These are phyloP conservation scores for Syrphus vitripennis DNA, from an alignment of 2,888 invertebrate genomes.

Conservation along the genomic window DNA sequence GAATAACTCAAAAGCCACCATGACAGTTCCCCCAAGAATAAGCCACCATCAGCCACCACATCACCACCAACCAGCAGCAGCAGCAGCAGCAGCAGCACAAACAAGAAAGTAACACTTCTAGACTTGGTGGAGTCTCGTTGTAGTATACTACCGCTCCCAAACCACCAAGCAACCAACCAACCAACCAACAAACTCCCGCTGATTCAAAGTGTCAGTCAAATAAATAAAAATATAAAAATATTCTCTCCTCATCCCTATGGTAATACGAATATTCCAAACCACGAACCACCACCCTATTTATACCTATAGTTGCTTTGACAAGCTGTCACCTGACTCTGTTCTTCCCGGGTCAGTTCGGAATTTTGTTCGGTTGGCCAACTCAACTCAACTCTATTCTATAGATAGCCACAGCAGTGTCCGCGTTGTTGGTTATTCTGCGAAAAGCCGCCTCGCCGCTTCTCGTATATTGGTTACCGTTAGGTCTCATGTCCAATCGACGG, in stretches of 20 bases:
- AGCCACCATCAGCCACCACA: background rate
- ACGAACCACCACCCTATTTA: background rate
- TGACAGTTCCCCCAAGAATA: background rate
- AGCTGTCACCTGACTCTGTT: conserved; percentile 54
- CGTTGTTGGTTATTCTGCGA: conserved; percentile 58
- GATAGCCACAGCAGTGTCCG: background rate
- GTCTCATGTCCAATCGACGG: conserved; percentile 66
- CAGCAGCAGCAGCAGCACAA: too few species aligned
- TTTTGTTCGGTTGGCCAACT: conserved; percentile 4
- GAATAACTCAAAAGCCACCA: conserved; percentile 48
- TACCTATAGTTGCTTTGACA: conserved; percentile 31
- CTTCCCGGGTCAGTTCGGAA: conserved; percentile 21
- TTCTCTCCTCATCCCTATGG: conserved; percentile 38
- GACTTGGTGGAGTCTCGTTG: conserved; percentile 52
- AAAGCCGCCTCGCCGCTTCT: conserved; percentile 1
- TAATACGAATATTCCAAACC: background rate
- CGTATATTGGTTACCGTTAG: conserved; percentile 1
- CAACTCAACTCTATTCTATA: background rate
- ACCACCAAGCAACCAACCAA: background rate
- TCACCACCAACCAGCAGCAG: background rate
- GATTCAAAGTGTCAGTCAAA: conserved; percentile 54
- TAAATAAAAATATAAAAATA: conserved; percentile 50
- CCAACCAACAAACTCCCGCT: conserved; percentile 26
- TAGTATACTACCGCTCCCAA: background rate
- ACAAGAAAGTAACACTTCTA: conserved; percentile 49